A percentile compares a stretch with the other conserved stretches of the same genome.
These are phyloP conservation scores for Stigmatopora argus DNA, from an alignment of 2,113 vertebrate species.

Conservation along the genomic window DNA sequence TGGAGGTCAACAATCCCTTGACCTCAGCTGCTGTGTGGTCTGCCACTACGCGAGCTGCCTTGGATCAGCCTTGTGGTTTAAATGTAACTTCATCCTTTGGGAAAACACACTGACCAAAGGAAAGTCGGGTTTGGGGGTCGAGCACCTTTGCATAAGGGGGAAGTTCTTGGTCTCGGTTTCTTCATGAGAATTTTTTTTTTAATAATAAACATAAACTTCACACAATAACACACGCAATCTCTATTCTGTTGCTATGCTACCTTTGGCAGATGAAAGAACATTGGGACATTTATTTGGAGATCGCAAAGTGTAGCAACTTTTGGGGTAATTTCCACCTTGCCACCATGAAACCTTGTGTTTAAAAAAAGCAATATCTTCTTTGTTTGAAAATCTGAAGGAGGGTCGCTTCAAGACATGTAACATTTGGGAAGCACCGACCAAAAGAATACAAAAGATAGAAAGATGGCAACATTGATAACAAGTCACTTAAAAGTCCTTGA, in stretches of 20 bases:
- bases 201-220: not conserved
- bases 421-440: conserved; percentile 24
- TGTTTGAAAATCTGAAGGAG: not conserved
- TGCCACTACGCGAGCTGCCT: conserved; percentile 18
- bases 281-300: not conserved
- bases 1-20: conserved; percentile 26
- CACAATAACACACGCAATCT: not conserved
- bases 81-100: conserved; percentile 63
- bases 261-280: not conserved
- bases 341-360: conserved; percentile 2
- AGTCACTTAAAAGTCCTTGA: conserved; percentile 49
- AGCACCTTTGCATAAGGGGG: conserved; percentile 42
- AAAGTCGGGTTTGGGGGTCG: conserved; percentile 47
- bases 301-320: not conserved
- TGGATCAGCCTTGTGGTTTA: conserved; percentile 47
- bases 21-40: conserved; percentile 59
- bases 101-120: conserved; percentile 60
- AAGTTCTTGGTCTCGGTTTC: conserved; percentile 35
- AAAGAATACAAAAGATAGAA: conserved; percentile 25
- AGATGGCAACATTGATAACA: conserved; percentile 42
- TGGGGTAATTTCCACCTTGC: conserved; percentile 1
- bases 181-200: conserved; percentile 38
- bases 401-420: conserved; percentile 1
- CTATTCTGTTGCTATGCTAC: not conserved
- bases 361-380: conserved; percentile 2